Conservation (phyloP, 2,797 vertebrate species). For the Diceros bicornis region DNA sequence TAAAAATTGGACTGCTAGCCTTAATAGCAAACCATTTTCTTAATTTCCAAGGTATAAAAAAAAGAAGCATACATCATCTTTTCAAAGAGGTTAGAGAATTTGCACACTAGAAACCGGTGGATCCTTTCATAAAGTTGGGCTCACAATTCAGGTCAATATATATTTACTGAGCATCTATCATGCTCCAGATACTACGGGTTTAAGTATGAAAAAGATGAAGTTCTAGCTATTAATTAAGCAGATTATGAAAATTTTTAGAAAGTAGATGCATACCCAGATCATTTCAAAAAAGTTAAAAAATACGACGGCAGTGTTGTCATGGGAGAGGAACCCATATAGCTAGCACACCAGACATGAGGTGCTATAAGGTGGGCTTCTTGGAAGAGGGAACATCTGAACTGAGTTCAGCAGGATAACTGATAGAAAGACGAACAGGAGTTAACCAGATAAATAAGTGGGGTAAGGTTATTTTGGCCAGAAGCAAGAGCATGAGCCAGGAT, state of each 20-base stretch:
- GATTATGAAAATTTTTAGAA: constrained; percentile 5
- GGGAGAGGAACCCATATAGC: neutral
- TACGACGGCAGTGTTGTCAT: neutral
- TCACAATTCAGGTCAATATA: neutral
- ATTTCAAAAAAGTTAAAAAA: neutral
- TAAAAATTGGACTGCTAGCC: neutral
- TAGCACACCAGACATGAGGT: neutral
- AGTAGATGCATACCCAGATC: neutral
- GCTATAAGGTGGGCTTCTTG: neutral
- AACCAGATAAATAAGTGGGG: neutral
- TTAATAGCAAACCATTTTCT: constrained; percentile 8
- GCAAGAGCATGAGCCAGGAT: neutral
- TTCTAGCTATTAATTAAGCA: neutral
- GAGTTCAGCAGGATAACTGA: neutral
- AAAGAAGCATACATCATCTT: neutral
- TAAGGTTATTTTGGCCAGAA: neutral
- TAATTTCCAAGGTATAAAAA: neutral
- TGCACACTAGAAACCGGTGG: neutral
- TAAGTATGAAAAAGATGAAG: neutral
- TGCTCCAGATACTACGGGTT: neutral
- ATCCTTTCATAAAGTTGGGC: neutral
- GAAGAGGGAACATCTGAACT: neutral
- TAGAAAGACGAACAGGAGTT: neutral
- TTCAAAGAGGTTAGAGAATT: constrained; percentile 2
- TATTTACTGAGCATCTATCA: neutral